A percentile compares a stretch with the other conserved stretches of the same genome.
Evolutionary conservation across 2,797 vertebrate species (phyloP).

Genomic region (Amblyraja radiata): DNA sequence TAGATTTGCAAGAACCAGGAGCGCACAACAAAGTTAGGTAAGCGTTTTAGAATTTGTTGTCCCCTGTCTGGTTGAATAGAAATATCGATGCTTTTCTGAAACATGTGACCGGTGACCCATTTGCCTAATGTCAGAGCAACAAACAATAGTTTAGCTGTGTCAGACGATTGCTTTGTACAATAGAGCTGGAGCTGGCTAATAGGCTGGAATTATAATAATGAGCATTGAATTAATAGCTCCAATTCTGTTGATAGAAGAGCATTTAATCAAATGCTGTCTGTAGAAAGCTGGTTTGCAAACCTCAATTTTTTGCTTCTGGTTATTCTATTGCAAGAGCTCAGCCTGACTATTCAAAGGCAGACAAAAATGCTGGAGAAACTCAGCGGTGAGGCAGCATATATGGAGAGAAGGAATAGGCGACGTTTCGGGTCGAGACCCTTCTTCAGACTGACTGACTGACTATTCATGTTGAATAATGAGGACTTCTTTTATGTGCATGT

Average conservation of each 20-base stretch:
- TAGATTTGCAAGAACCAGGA: constrained; percentile 70
- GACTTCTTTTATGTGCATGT: constrained; percentile 46
- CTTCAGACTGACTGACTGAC: not conserved
- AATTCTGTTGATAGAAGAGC: not conserved
- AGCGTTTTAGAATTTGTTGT: constrained; percentile 51
- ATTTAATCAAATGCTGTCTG: not conserved
- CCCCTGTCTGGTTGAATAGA: not conserved
- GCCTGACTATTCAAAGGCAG: not conserved
- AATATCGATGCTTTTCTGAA: constrained; percentile 14
- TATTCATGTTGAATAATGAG: constrained; percentile 31
- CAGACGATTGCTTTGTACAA: constrained; percentile 48
- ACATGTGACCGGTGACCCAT: constrained; percentile 4
- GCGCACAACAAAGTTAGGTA: constrained; percentile 72
- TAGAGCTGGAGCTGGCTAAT: constrained; percentile 50
- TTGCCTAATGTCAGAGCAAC: constrained; percentile 50
- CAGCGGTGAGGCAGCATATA: no score
- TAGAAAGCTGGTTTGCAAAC: no score
- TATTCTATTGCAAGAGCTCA: not conserved
- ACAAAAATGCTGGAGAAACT: no score
- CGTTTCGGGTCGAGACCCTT: no score
- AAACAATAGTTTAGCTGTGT: constrained; percentile 51
- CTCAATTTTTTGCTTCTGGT: not conserved
- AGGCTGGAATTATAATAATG: constrained; percentile 42
- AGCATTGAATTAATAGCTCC: not conserved
- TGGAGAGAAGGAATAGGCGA: no score